Conservation (phyloP, 2,888 invertebrate genomes). For the Lithophane socia region DNA sequence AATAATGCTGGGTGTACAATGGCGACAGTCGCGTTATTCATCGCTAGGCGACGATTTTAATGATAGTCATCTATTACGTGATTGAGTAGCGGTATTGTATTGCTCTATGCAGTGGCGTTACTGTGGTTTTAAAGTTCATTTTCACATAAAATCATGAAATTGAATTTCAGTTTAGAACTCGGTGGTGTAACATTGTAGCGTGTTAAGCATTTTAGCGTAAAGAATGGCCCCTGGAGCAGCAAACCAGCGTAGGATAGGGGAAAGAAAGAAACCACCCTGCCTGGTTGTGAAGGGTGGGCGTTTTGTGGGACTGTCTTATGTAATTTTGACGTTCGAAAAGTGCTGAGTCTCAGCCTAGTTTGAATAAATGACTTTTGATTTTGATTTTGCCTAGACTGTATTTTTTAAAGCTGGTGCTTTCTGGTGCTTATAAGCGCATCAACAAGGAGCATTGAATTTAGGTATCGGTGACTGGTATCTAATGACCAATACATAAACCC, state of each 20-base stretch:
- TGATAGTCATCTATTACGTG: slow-evolving; percentile 63
- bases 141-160: neutral
- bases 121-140: neutral
- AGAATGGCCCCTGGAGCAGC: no score
- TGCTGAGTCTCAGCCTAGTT: no score
- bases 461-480: no score
- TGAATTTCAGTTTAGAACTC: neutral
- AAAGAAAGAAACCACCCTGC: no score
- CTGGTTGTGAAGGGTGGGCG: no score
- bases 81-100: slow-evolving; percentile 55
- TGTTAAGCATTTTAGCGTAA: neutral
- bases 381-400: neutral
- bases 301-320: no score
- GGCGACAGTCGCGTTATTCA: slow-evolving; percentile 70
- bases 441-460: neutral
- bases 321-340: no score
- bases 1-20: slow-evolving; percentile 69
- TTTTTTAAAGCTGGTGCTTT: neutral
- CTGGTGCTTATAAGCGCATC: neutral
- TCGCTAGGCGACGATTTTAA: slow-evolving; percentile 62
- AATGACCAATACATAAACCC: no score
- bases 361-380: no score
- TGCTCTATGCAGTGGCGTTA: slow-evolving; percentile 6
- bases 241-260: no score
- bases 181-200: neutral